Evolutionary conservation across 1,140 invertebrate species (phyloP).

Genomic region (Lerema accius): DNA sequence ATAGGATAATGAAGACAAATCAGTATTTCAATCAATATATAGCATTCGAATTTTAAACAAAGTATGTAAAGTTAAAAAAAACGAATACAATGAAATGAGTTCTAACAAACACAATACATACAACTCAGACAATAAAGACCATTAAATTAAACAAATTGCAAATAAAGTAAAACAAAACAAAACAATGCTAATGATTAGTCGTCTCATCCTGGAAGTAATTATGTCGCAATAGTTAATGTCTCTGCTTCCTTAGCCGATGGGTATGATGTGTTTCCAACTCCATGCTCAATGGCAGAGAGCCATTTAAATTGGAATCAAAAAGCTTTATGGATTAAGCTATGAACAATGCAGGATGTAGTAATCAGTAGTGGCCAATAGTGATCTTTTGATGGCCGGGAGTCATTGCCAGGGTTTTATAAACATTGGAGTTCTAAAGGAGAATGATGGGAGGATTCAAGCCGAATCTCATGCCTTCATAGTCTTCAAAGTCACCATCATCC

Average conservation of each 20-base stretch:
- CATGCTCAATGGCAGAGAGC: too few species aligned
- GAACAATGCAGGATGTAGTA: too few species aligned
- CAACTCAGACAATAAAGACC: slow-evolving; percentile 11
- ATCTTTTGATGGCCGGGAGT: neutral
- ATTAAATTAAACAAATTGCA: slow-evolving; percentile 13
- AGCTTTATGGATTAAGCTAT: too few species aligned
- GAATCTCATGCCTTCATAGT: slow-evolving; percentile 19
- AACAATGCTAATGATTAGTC: neutral
- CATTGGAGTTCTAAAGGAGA: neutral
- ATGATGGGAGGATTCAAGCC: slow-evolving; percentile 10
- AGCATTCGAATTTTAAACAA: slow-evolving; percentile 3
- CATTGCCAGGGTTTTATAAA: neutral
- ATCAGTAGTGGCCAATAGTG: neutral
- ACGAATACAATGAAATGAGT: neutral
- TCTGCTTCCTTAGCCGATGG: too few species aligned
- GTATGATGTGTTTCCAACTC: too few species aligned
- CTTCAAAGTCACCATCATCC: slow-evolving; percentile 58
- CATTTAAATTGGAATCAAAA: too few species aligned
- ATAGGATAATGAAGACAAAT: neutral
- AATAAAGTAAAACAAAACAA: slow-evolving; percentile 8
- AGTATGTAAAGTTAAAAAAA: neutral
- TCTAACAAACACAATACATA: slow-evolving; percentile 6
- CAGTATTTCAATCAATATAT: slow-evolving; percentile 1
- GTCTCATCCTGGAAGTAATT: neutral
- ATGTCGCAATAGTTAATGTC: neutral